These are phyloP conservation scores for Lampris megalopsis DNA, from an alignment of 2,113 vertebrate genomes.

Conservation along the genomic window DNA sequence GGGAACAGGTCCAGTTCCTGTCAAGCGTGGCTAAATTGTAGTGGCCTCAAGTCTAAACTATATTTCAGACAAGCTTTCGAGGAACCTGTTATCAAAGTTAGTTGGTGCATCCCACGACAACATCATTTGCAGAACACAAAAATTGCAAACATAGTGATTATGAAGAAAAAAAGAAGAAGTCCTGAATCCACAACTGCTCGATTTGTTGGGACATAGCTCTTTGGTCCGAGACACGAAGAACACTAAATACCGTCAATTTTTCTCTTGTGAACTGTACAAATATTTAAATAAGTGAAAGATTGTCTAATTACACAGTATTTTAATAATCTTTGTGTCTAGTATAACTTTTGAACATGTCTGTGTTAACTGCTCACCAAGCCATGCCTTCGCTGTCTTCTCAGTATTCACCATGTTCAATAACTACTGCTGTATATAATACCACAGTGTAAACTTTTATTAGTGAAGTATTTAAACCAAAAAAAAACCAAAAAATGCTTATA, in stretches of 20 bases:
- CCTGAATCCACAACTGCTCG: constrained; percentile 12
- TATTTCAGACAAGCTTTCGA: constrained; percentile 41
- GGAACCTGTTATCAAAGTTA: constrained; percentile 52
- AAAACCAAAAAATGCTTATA: constrained; percentile 53
- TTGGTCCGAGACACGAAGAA: constrained; percentile 38
- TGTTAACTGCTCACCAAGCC: constrained; percentile 40
- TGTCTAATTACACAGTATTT: constrained; percentile 64
- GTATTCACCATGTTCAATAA: constrained; percentile 67
- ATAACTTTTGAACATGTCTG: constrained; percentile 48
- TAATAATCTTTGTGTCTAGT: constrained; percentile 53
- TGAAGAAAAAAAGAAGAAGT: neutral
- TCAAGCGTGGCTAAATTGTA: constrained; percentile 49
- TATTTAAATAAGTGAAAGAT: constrained; percentile 70
- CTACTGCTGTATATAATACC: constrained; percentile 79
- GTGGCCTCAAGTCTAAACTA: constrained; percentile 39
- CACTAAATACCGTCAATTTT: constrained; percentile 38
- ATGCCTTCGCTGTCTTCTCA: constrained; percentile 48
- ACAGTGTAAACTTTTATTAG: constrained; percentile 62
- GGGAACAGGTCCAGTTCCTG: constrained; percentile 26
- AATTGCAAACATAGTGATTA: constrained; percentile 41
- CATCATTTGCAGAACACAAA: constrained; percentile 40
- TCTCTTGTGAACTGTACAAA: constrained; percentile 79
- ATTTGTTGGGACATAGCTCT: constrained; percentile 25
- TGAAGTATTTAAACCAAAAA: constrained; percentile 49
- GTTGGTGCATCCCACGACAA: constrained; percentile 33